phyloP scores from a whole-genome alignment of 2,797 vertebrate genomes.

The Rousettus madagascariensis region DNA sequence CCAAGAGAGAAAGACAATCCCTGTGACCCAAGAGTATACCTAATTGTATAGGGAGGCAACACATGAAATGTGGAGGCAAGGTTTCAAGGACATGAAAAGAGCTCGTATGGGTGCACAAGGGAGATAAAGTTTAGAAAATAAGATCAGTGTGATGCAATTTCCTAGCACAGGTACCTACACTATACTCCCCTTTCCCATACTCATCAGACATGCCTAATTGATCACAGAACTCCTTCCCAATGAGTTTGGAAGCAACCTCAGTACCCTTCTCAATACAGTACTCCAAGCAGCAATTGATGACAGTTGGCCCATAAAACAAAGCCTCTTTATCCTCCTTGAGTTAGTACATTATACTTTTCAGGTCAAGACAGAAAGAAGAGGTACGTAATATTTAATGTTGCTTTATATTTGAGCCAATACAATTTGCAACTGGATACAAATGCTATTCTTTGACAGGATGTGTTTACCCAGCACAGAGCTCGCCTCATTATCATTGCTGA shows the following conservation, averaged over 20 bases:
- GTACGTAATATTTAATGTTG: not conserved
- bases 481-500: not conserved
- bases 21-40: not conserved
- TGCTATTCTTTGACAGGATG: not conserved
- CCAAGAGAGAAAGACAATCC: not conserved
- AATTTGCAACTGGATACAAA: not conserved
- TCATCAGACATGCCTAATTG: not conserved
- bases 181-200: not conserved
- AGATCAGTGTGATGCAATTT: not conserved
- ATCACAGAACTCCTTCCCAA: not conserved
- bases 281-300: not conserved
- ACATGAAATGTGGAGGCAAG: not conserved
- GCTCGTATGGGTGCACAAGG: not conserved
- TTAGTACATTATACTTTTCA: not conserved
- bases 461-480: not conserved
- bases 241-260: not conserved
- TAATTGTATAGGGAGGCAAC: not conserved
- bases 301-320: not conserved
- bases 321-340: not conserved
- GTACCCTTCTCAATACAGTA: not conserved
- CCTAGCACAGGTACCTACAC: not conserved
- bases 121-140: not conserved
- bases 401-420: constrained; percentile 14
- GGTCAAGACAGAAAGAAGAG: not conserved
- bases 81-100: not conserved